These are phyloP conservation scores for Lathronympha strigana DNA, from an alignment of 2,888 invertebrate species.

Conservation along the genomic window DNA sequence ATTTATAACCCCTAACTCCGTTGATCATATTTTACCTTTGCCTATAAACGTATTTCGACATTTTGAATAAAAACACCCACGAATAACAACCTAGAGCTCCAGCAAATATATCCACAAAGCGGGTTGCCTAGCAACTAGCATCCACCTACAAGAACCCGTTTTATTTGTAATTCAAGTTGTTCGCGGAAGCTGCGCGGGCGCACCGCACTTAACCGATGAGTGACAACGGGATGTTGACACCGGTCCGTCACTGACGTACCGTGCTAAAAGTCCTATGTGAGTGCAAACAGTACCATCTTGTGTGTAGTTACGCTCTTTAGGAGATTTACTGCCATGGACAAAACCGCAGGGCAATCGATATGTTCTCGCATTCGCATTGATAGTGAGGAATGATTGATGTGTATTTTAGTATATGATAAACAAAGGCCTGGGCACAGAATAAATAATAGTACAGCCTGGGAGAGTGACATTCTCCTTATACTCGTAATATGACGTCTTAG, in stretches of 20 bases:
- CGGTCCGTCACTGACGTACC: constrained; percentile 3
- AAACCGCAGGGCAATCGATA: constrained; percentile 6
- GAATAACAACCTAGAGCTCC: no score
- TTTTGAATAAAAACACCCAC: no score
- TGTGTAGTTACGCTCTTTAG: not conserved
- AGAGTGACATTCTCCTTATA: no score
- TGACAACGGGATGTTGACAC: constrained; percentile 36
- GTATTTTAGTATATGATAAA: no score
- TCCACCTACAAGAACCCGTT: constrained; percentile 12
- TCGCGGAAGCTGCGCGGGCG: constrained; percentile 33
- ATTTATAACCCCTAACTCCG: no score
- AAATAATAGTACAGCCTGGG: no score
- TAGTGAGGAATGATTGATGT: not conserved
- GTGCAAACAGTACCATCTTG: not conserved
- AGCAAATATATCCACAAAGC: not conserved
- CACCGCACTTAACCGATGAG: constrained; percentile 21
- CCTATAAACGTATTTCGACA: no score
- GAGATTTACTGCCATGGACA: no score
- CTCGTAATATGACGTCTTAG: no score
- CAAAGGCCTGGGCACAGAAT: no score
- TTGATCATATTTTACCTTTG: no score
- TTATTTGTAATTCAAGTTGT: constrained; percentile 31
- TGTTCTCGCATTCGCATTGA: not conserved
- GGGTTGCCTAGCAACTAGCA: not conserved
- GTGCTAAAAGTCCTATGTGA: constrained; percentile 4